These are phyloP conservation scores for Mya arenaria DNA, from an alignment of 1,140 invertebrate species.

Conservation along the genomic window DNA sequence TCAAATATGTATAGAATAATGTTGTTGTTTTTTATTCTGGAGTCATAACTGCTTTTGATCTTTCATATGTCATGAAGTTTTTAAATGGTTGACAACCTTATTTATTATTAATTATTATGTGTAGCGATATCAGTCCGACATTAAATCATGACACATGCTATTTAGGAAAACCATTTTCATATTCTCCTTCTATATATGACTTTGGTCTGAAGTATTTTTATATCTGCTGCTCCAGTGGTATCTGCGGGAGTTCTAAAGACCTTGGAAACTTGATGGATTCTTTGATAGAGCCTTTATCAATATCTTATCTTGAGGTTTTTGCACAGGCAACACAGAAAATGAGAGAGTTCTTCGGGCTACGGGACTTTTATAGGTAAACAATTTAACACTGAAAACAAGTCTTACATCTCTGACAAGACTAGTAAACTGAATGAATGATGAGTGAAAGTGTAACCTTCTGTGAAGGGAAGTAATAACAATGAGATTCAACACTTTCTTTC, in stretches of 20 bases:
- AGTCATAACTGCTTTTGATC: not conserved
- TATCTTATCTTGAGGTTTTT: constrained; percentile 69
- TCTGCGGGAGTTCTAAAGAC: constrained; percentile 59
- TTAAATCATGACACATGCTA: not conserved
- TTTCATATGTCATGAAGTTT: not conserved
- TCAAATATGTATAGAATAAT: not conserved
- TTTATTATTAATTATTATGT: not conserved
- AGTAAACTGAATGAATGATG: too few relatives aligned
- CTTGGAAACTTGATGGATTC: constrained; percentile 52
- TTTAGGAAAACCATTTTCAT: not conserved
- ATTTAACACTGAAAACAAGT: too few relatives aligned
- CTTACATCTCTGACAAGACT: too few relatives aligned
- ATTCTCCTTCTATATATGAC: not conserved
- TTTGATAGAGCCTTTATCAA: constrained; percentile 60
- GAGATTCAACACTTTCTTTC: too few relatives aligned
- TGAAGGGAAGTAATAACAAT: too few relatives aligned
- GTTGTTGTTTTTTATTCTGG: not conserved
- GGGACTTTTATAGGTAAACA: constrained; percentile 77
- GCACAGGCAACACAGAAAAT: constrained; percentile 55
- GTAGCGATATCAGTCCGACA: not conserved
- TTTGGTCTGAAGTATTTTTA: not conserved
- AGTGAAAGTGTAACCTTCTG: too few relatives aligned
- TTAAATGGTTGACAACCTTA: not conserved
- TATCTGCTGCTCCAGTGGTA: constrained; percentile 71
- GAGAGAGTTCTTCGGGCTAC: constrained; percentile 78